Conservation (phyloP, 1,140 invertebrate genomes). For the Laodelphax striatellus region DNA sequence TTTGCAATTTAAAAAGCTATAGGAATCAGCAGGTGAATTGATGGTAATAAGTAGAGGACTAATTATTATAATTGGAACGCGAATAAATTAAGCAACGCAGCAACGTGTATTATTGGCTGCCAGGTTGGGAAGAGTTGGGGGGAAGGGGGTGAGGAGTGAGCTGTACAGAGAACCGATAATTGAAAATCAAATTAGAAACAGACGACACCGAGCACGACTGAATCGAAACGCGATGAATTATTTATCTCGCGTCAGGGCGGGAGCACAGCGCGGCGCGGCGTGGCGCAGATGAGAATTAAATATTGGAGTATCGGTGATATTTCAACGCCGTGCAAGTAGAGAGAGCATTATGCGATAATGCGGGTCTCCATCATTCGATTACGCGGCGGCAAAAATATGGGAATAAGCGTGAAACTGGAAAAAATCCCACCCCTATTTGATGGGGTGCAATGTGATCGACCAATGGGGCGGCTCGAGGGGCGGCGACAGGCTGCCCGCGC, state of each 20-base stretch:
- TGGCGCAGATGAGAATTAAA: not conserved
- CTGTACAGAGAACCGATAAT: not conserved
- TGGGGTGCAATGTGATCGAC: not conserved
- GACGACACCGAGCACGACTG: not conserved
- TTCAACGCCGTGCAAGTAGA: not conserved
- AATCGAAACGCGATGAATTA: conserved; percentile 1
- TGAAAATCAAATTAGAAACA: conserved; percentile 3
- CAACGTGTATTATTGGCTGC: too few relatives aligned
- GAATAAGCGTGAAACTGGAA: not conserved
- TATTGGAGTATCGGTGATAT: conserved; percentile 3
- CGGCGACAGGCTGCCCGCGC: not conserved
- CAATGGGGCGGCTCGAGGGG: not conserved
- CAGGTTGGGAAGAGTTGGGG: not conserved
- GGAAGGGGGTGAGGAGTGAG: not conserved
- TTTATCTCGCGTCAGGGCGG: not conserved
- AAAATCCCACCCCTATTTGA: not conserved
- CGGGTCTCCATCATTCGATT: conserved; percentile 2
- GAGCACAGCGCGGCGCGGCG: not conserved
- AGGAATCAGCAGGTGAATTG: too few relatives aligned
- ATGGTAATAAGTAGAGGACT: too few relatives aligned
- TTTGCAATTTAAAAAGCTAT: too few relatives aligned
- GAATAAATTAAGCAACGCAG: too few relatives aligned
- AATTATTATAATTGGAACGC: too few relatives aligned
- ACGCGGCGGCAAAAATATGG: not conserved
- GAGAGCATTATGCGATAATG: conserved; percentile 3